Evolutionary conservation across 2,888 invertebrate genomes (phyloP).

Genomic region (Idaea biselata): DNA sequence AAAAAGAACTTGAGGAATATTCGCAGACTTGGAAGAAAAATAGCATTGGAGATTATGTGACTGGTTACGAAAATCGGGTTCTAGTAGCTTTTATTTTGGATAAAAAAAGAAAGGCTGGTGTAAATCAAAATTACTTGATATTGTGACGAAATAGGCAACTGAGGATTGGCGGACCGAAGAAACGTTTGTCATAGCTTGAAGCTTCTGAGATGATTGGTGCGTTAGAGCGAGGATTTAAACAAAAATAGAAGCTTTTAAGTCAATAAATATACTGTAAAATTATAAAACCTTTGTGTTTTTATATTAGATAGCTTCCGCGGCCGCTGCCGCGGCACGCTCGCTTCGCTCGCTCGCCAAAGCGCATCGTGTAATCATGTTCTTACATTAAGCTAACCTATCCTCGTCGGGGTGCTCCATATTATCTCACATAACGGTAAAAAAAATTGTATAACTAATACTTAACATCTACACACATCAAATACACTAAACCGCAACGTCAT

Average conservation of each 20-base stretch:
- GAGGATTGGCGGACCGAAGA: background rate
- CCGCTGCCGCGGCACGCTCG: too few relatives aligned
- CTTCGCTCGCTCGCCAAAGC: too few relatives aligned
- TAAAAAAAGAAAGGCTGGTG: background rate
- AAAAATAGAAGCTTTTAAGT: background rate
- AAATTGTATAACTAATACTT: too few relatives aligned
- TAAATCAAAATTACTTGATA: slow-evolving; percentile 1
- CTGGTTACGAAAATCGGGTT: background rate
- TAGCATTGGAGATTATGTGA: background rate
- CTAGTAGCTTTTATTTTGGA: background rate
- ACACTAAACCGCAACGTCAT: too few relatives aligned
- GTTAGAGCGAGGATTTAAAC: background rate
- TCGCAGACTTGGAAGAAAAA: background rate
- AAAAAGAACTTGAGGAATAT: background rate
- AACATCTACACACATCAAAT: too few relatives aligned
- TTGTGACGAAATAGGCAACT: background rate
- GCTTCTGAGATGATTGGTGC: background rate
- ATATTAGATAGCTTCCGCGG: too few relatives aligned
- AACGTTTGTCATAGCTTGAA: background rate
- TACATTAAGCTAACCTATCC: too few relatives aligned
- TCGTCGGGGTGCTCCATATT: too few relatives aligned
- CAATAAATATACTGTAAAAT: background rate
- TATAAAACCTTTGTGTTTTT: background rate
- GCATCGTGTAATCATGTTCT: too few relatives aligned
- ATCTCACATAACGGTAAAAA: too few relatives aligned